A percentile compares a stretch with the other conserved stretches of the same genome.
Conservation (phyloP, 1,140 invertebrate genomes). For the Lutraria rhynchaena region DNA sequence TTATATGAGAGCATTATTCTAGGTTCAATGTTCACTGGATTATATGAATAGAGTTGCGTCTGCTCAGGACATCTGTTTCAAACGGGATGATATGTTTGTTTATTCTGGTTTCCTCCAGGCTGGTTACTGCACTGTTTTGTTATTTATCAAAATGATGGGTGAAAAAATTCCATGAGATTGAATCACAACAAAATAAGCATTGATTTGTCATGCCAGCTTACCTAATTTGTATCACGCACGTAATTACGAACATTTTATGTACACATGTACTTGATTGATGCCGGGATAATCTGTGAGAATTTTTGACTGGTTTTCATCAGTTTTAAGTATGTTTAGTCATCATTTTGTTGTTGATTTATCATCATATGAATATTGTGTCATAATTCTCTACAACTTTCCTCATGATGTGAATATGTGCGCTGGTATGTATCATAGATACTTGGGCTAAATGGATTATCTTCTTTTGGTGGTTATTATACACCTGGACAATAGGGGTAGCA, state of each 20-base stretch:
- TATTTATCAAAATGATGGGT: background rate
- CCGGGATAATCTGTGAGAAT: background rate
- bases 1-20: no score
- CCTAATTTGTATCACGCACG: background rate
- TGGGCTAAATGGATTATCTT: no score
- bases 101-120: background rate
- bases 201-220: background rate
- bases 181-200: background rate
- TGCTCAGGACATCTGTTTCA: no score
- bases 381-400: no score
- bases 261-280: background rate
- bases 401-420: no score
- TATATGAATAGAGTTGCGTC: no score
- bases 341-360: background rate
- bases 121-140: background rate
- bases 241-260: background rate
- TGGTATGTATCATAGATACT: no score
- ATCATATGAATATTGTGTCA: background rate
- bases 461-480: no score
- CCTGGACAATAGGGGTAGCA: no score
- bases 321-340: background rate
- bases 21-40: no score
- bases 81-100: background rate
- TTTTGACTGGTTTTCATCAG: background rate
- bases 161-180: conserved; percentile 31